phyloP scores from a whole-genome alignment of 1,140 invertebrate genomes.

The Lucilia cuprina region DNA sequence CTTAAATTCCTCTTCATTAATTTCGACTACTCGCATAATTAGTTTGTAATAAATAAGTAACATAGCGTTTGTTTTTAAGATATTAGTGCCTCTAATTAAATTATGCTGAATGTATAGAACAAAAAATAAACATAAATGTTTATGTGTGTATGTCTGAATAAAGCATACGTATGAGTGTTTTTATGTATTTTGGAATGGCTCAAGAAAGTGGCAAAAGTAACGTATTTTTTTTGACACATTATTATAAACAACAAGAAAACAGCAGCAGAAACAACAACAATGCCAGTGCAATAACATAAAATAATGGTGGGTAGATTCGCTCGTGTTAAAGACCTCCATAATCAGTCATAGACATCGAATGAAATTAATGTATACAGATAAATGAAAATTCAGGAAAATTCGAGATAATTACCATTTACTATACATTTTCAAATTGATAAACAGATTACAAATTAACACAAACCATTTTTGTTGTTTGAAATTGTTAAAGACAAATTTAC shows the following conservation, averaged over 20 bases:
- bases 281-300: not conserved
- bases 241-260: slow-evolving; percentile 21
- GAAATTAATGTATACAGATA: not conserved
- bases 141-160: not conserved
- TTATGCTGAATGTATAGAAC: not conserved
- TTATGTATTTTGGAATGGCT: not conserved
- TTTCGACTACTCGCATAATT: too few species aligned
- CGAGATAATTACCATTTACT: not conserved
- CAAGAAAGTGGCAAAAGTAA: slow-evolving; percentile 32
- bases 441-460: not conserved
- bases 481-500: not conserved
- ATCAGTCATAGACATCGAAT: not conserved
- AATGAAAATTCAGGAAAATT: not conserved
- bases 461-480: not conserved
- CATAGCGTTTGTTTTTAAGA: too few species aligned
- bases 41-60: too few species aligned
- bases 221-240: slow-evolving; percentile 33
- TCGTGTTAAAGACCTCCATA: not conserved
- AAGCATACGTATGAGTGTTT: not conserved
- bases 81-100: not conserved
- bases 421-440: not conserved
- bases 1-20: too few species aligned
- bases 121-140: not conserved
- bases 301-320: not conserved
- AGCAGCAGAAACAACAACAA: not conserved